These are phyloP conservation scores for Caloenas nicobarica DNA, from an alignment of 2,113 vertebrate genomes.

Conservation along the genomic window DNA sequence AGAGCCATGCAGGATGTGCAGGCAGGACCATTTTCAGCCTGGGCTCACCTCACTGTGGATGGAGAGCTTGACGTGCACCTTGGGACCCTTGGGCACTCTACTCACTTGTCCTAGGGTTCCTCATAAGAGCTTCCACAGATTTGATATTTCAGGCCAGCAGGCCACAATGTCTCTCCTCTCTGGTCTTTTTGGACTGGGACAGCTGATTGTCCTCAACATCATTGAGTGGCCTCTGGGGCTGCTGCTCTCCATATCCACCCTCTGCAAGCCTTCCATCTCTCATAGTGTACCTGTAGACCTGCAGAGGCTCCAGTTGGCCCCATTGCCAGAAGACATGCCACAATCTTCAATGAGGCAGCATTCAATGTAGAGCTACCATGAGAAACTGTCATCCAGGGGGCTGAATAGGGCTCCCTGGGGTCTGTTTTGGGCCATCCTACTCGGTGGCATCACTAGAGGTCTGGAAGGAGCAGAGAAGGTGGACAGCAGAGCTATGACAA, in stretches of 20 bases:
- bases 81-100: background rate
- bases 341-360: background rate
- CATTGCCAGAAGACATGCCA: background rate
- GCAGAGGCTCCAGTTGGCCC: background rate
- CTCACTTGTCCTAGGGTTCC: background rate
- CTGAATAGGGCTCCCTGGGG: background rate
- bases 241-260: background rate
- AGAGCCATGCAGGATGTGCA: background rate
- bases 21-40: background rate
- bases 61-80: background rate
- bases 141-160: background rate
- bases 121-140: background rate
- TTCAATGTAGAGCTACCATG: background rate
- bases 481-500: background rate
- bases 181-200: background rate
- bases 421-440: background rate
- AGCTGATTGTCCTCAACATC: background rate
- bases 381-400: background rate
- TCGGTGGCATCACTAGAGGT: background rate
- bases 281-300: background rate
- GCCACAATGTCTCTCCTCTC: background rate
- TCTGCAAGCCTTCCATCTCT: accelerated
- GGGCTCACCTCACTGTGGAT: background rate
- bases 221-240: background rate
- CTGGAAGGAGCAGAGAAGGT: background rate